Evolutionary conservation across 2,888 invertebrate species (phyloP).

Genomic region (Toxonevra muliebris): DNA sequence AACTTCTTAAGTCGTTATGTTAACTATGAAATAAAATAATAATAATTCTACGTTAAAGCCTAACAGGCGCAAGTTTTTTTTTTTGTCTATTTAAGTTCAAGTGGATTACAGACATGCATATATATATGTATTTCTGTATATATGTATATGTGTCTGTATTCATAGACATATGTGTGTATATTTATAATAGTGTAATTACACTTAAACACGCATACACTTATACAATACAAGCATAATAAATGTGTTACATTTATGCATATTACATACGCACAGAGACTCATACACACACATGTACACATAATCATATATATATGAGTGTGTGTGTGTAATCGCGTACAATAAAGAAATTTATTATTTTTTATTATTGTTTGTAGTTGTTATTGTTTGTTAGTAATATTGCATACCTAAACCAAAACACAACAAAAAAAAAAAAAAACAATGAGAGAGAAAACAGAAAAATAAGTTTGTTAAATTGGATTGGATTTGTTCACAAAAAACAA

Average conservation of each 20-base stretch:
- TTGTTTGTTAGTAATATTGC: neutral
- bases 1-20: too few species aligned
- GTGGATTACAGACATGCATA: neutral
- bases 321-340: slow-evolving; percentile 20
- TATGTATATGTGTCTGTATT: neutral
- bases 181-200: slow-evolving; percentile 1
- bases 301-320: slow-evolving; percentile 1
- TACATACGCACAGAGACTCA: neutral
- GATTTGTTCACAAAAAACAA: slow-evolving; percentile 14
- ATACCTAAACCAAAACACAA: neutral
- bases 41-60: too few species aligned
- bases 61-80: too few species aligned
- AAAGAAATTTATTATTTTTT: slow-evolving; percentile 29
- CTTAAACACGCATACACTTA: slow-evolving; percentile 2
- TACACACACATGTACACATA: neutral
- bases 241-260: neutral
- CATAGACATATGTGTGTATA: too few species aligned
- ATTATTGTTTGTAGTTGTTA: neutral
- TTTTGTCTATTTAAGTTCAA: too few species aligned
- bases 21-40: too few species aligned
- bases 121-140: neutral
- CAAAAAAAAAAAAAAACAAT: neutral
- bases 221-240: too few species aligned
- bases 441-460: too few species aligned
- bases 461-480: slow-evolving; percentile 10